Evolutionary conservation across 2,888 invertebrate genomes (phyloP).

Genomic region (Drosophila mimetica): DNA sequence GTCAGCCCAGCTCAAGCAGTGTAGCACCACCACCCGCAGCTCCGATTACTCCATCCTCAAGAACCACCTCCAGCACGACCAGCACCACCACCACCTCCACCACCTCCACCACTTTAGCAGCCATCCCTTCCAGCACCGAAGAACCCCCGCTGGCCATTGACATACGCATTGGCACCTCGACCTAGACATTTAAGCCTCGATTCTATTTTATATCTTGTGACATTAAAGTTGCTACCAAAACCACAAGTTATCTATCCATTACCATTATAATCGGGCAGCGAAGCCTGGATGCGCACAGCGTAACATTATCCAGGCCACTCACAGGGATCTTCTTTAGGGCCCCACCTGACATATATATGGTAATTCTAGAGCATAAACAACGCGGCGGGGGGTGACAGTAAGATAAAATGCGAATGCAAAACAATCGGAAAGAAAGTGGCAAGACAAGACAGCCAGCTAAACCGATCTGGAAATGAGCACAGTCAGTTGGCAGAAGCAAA

Average conservation of each 20-base stretch:
- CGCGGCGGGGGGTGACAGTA: constrained; percentile 30
- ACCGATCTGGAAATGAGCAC: constrained; percentile 73
- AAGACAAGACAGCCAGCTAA: constrained; percentile 36
- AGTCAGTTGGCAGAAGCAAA: constrained; percentile 38
- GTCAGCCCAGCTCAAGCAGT: constrained; percentile 15
- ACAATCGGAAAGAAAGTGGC: constrained; percentile 73
- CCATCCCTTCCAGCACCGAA: constrained; percentile 51
- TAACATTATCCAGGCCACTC: constrained; percentile 50
- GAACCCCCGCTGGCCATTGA: constrained; percentile 69
- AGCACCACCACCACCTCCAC: constrained; percentile 3
- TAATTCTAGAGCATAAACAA: constrained; percentile 73
- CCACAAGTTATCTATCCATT: constrained; percentile 46
- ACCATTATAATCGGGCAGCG: constrained; percentile 50
- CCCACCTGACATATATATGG: constrained; percentile 39
- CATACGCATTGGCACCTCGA: constrained; percentile 64
- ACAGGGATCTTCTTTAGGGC: constrained; percentile 25
- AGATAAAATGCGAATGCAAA: constrained; percentile 49
- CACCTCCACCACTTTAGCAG: constrained; percentile 16
- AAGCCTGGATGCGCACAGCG: constrained; percentile 38
- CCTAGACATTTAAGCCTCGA: constrained; percentile 30
- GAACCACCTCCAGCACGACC: background rate
- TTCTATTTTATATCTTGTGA: constrained; percentile 17
- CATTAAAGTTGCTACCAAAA: constrained; percentile 50
- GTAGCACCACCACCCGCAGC: constrained; percentile 11
- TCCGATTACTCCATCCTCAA: background rate